A percentile compares a stretch with the other conserved stretches of the same genome.
These are phyloP conservation scores for Aegotheles bennettii DNA, from an alignment of 2,113 vertebrate species.

Conservation along the genomic window DNA sequence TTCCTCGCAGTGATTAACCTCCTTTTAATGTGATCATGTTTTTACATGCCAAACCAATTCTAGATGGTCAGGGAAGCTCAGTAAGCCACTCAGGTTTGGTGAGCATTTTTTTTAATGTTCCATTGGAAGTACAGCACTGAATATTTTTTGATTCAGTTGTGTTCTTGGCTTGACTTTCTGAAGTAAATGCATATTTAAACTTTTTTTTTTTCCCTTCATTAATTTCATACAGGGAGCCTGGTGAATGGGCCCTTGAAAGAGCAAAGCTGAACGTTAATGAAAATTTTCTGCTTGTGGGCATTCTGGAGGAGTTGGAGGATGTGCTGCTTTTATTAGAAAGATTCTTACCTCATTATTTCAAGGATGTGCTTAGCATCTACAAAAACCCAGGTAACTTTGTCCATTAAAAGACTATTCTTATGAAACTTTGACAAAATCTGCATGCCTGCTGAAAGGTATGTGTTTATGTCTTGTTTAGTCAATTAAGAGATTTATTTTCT, in stretches of 20 bases:
- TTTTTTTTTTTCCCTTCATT: background rate
- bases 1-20: background rate
- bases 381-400: slow-evolving; percentile 88
- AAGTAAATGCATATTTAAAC: background rate
- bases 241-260: slow-evolving; percentile 92
- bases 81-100: background rate
- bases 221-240: slow-evolving; percentile 84
- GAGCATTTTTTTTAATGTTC: fast-evolving
- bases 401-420: background rate
- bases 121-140: background rate
- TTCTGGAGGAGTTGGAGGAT: slow-evolving; percentile 97
- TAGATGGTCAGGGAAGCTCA: background rate
- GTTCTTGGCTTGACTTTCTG: background rate
- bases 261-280: slow-evolving; percentile 95
- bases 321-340: slow-evolving; percentile 95
- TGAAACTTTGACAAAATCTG: background rate
- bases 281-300: slow-evolving; percentile 96
- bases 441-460: background rate
- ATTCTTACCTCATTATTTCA: slow-evolving; percentile 99
- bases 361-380: slow-evolving; percentile 93
- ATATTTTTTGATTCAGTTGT: background rate
- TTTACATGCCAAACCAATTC: background rate
- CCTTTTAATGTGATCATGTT: background rate
- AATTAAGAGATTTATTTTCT: background rate
- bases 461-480: background rate